Evolutionary conservation across 92 coral and sea anemone genomes (phyloP), one percentile per base, ranked within the genome.

Genomic region (Pocillopora grandis): DNA sequence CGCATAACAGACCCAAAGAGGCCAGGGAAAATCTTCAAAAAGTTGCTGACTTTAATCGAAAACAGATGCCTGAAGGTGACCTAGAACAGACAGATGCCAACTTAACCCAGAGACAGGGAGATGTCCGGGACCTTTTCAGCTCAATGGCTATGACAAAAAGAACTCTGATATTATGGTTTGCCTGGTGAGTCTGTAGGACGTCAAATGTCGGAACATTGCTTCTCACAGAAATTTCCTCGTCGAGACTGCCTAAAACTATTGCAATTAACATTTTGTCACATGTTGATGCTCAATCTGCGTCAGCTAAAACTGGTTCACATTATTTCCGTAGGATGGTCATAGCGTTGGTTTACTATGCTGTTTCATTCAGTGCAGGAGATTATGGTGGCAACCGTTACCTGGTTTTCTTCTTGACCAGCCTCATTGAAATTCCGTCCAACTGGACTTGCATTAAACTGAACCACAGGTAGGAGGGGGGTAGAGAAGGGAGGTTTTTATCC

Each of bases 71-170:
- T 0, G 84, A 71, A 37, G 85, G 72, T 62, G 81, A 88, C 13
- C 84, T 88, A 14, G 81, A 81, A n/a, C 77, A 33, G 77, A 58
- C 58, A 35, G 69, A 58, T 42, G 66, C 76, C 36, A 78, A 64
- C 1, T 27, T 27, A 27, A 27, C 31, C 15, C 92, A 92, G 67
- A 77, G 95, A 81, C 81, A 76, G 12, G 95, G 95, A 1, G 95
- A 92, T 66, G 58, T 92, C 49, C 66, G 95, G 57, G 95, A 92
- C 66, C 77, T 92, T 69, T 92, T 92, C 73, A 83, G 92, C 9
- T 86, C 95, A 48, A 67, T 65, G 59, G 87, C 84, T 70, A 92
- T 92, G 92, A 69, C 83, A 10, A 89, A 89, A 71, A 89, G 82
- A 19, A 92, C 95, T 20, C 78, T 92, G 21, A 78, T 89, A 21